phyloP scores from a whole-genome alignment of 2,888 invertebrate genomes.

The Polydrusus pterygomalis region DNA sequence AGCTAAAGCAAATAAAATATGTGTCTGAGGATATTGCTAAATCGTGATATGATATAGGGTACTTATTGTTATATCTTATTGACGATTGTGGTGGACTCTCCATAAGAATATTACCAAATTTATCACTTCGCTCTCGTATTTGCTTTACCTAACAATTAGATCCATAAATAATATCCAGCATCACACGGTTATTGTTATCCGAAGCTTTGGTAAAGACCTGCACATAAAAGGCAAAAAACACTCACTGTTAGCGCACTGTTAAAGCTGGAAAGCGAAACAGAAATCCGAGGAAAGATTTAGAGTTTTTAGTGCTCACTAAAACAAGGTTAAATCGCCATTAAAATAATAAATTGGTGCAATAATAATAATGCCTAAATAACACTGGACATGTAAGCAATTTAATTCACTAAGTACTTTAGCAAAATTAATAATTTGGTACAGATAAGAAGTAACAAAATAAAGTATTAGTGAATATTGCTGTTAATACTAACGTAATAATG shows the following conservation, averaged over 20 bases:
- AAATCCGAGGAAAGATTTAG: not conserved
- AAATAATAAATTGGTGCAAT: conserved; percentile 3
- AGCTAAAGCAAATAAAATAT: too few relatives aligned
- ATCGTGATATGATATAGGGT: too few relatives aligned
- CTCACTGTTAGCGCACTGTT: conserved; percentile 58
- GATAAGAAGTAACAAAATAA: too few relatives aligned
- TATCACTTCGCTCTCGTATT: not conserved
- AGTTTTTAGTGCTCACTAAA: not conserved
- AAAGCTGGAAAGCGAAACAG: conserved; percentile 55
- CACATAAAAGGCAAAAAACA: conserved; percentile 64
- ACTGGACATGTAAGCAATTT: too few relatives aligned
- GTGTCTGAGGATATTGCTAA: too few relatives aligned
- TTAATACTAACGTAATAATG: too few relatives aligned
- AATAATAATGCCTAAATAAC: not conserved
- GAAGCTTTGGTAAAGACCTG: conserved; percentile 69
- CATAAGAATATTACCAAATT: too few relatives aligned
- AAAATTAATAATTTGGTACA: too few relatives aligned
- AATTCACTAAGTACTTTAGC: too few relatives aligned
- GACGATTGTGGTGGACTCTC: too few relatives aligned
- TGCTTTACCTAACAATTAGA: conserved; percentile 70
- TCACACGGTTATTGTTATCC: conserved; percentile 70
- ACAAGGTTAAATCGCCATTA: not conserved
- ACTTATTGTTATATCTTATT: too few relatives aligned
- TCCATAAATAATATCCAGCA: conserved; percentile 68
- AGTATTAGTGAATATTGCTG: too few relatives aligned